A percentile compares a stretch with the other conserved stretches of the same genome.
phyloP scores from a whole-genome alignment of 2,113 vertebrate species.

The Sialia sialis region DNA sequence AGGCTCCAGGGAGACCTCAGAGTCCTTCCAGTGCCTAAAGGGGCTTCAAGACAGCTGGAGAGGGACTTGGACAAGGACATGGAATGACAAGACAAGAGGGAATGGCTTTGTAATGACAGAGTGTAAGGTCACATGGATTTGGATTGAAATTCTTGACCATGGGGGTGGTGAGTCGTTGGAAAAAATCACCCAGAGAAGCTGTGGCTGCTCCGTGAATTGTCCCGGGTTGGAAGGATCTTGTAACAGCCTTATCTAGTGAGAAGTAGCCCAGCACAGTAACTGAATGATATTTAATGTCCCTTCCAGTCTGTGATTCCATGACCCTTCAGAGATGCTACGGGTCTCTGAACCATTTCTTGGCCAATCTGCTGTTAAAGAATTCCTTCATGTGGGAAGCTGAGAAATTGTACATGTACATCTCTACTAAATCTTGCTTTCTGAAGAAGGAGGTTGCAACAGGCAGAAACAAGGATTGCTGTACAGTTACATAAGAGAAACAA shows the following conservation, averaged over 20 bases:
- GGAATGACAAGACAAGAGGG: background rate
- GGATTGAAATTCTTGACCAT: background rate
- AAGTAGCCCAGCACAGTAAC: background rate
- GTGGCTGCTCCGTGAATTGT: background rate
- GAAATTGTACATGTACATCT: background rate
- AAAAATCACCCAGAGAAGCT: background rate
- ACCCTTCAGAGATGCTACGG: background rate
- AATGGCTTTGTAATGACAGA: background rate
- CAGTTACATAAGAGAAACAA: background rate
- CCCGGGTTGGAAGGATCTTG: background rate
- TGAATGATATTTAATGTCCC: too few species aligned
- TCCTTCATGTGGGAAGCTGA: background rate
- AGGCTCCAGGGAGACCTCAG: background rate
- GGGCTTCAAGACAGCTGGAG: background rate
- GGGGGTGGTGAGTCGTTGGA: background rate
- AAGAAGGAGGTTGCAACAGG: background rate
- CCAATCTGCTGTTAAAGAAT: background rate
- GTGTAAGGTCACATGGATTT: background rate
- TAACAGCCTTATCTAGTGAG: background rate
- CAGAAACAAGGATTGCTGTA: background rate
- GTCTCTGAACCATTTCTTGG: background rate
- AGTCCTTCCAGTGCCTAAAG: background rate
- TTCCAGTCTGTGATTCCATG: background rate
- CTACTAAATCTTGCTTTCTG: background rate
- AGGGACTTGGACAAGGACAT: background rate